Base-by-base conservation (phyloP, 2,888 invertebrate genomes). In the Metalampra italica region DNA sequence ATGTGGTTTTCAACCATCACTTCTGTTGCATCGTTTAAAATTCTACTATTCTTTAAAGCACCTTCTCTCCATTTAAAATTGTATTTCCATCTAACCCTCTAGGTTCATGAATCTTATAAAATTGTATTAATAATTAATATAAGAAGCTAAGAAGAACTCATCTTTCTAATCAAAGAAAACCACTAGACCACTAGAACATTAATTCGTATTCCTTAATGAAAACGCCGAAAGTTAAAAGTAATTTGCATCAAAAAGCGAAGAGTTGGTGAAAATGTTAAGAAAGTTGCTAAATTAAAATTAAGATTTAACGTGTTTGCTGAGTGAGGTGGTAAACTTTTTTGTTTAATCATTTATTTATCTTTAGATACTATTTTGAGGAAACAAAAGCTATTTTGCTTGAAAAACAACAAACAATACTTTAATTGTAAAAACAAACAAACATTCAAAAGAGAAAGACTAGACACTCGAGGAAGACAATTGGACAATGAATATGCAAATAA, bases 261-360 rank as follows among this genome's bases (percentile, higher is more conserved):
- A 67, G 68, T 68, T 62, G 62, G 57, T 62, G 43, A 50, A 56
- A 60, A 62, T 66, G 59, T 65, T 54, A 51, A 56, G 50, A 60
- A 78, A 78, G 72, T 79, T 77, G 51, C 66, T 59, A 71, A 78
- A 80, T 80, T 79, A 75, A 78, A 78, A 80, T 80, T 75, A 80
- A 75, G 75, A 77, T 79, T 79, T 79, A 79, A 78, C 68, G 71
- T 70, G 72, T 69, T 73, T 57, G 65, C 57, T 53, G 55, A 55
- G 64, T 60, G 56, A 63, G 53, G 60, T 56, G 65, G 60, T 63
- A 56, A 63, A 69, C 62, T 69, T 64, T 49, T 58, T 64, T 59
- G 63, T 67, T 67, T 60, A 55, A 62, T 68, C 66, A 65, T 66
- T 66, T 57, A 57, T 53, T 43, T 32, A 12, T 15, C 32, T 32